Evolutionary conservation across 2,888 invertebrate species (phyloP).

Genomic region (Apamea anceps): DNA sequence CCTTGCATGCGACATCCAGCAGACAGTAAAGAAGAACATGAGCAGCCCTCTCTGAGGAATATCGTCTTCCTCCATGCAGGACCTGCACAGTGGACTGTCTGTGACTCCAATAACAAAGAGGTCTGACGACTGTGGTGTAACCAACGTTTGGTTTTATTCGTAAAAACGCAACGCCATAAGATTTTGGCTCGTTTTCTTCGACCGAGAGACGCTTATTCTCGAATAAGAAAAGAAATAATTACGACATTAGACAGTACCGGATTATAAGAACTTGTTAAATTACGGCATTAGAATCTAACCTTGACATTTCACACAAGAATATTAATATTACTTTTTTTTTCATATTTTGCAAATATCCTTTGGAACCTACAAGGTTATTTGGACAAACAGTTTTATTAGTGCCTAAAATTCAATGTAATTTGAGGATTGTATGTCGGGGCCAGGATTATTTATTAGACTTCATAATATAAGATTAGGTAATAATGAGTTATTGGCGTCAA

Average conservation of each 20-base stretch:
- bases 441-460: conserved; percentile 5
- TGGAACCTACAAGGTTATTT: conserved; percentile 36
- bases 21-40: not conserved
- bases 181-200: not conserved
- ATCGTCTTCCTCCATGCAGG: not conserved
- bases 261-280: conserved; percentile 23
- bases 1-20: not conserved
- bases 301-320: conserved; percentile 52
- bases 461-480: conserved; percentile 19
- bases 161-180: not conserved
- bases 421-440: conserved; percentile 12
- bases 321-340: conserved; percentile 32
- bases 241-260: conserved; percentile 26
- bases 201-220: conserved; percentile 3
- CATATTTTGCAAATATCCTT: conserved; percentile 25
- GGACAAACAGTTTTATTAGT: conserved; percentile 23
- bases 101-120: not conserved
- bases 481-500: not conserved
- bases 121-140: not conserved
- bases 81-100: not conserved
- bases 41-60: not conserved
- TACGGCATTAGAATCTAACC: conserved; percentile 27
- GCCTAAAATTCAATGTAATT: conserved; percentile 8
- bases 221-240: conserved; percentile 10
- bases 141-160: not conserved